phyloP scores from a whole-genome alignment of 2,888 invertebrate species.

The Monochamus alternatus region DNA sequence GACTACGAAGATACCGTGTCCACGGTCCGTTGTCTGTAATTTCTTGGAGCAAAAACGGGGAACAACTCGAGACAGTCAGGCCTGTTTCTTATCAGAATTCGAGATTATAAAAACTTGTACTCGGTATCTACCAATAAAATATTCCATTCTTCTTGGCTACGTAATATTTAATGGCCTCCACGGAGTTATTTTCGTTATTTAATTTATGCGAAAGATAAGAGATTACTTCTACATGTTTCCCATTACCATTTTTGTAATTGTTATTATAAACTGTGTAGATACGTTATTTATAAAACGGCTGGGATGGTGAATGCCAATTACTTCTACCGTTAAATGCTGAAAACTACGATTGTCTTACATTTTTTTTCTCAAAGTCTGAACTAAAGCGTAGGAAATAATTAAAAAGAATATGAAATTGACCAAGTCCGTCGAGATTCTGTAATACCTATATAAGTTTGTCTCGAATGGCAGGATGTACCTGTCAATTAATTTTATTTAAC shows the following conservation, averaged over 20 bases:
- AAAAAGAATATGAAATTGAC: too few relatives aligned
- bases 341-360: neutral
- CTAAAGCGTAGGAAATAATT: too few relatives aligned
- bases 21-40: constrained; percentile 15
- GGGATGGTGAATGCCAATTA: neutral
- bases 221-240: constrained; percentile 22
- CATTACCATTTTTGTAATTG: constrained; percentile 23
- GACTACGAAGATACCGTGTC: constrained; percentile 26
- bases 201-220: constrained; percentile 42
- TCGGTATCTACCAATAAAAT: constrained; percentile 37
- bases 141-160: constrained; percentile 38
- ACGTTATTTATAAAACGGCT: neutral
- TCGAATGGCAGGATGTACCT: too few relatives aligned
- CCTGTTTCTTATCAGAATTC: constrained; percentile 43
- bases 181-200: constrained; percentile 26
- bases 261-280: constrained; percentile 1
- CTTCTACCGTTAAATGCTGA: neutral
- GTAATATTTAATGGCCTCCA: constrained; percentile 38
- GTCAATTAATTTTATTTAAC: too few relatives aligned
- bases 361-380: too few relatives aligned
- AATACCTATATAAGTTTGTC: too few relatives aligned
- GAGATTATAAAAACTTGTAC: constrained; percentile 43
- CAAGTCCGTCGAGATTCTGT: too few relatives aligned
- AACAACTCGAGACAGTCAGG: constrained; percentile 24
- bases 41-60: constrained; percentile 21